These are phyloP conservation scores for Lasioglossum zephyrum DNA, from an alignment of 2,888 invertebrate genomes.

Conservation along the genomic window DNA sequence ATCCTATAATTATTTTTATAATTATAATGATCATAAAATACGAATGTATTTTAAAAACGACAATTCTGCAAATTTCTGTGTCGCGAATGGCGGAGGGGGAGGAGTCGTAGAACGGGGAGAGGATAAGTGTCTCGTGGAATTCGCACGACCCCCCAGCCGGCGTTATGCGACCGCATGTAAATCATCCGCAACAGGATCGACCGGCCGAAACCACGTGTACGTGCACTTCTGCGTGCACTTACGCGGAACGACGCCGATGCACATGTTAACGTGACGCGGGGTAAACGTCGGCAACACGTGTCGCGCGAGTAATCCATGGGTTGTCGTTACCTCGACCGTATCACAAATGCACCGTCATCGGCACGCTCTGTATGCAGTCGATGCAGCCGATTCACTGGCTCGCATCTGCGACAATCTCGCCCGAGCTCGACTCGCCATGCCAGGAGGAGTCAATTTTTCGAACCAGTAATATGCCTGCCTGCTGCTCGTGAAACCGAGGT, in stretches of 20 bases:
- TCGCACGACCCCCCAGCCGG: conserved; percentile 51
- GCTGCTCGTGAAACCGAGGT: too few relatives aligned
- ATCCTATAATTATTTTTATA: too few relatives aligned
- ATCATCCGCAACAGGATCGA: conserved; percentile 68
- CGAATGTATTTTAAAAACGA: too few relatives aligned
- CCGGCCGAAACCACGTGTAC: conserved; percentile 64
- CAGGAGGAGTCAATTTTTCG: conserved; percentile 16
- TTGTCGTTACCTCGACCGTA: conserved; percentile 64
- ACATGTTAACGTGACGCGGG: conserved; percentile 71
- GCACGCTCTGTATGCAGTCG: conserved; percentile 29
- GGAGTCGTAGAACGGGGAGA: not conserved
- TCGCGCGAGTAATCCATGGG: conserved; percentile 69
- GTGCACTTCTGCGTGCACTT: conserved; percentile 66
- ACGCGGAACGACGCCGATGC: conserved; percentile 67
- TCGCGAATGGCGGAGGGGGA: not conserved
- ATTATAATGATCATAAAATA: too few relatives aligned
- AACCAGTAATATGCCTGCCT: not conserved
- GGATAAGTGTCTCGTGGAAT: conserved; percentile 15
- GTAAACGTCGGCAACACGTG: conserved; percentile 72
- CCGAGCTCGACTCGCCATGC: not conserved
- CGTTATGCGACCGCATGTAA: conserved; percentile 68
- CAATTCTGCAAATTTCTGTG: too few relatives aligned
- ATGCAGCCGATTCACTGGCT: conserved; percentile 31
- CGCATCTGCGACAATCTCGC: conserved; percentile 16
- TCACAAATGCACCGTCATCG: conserved; percentile 59